These are phyloP conservation scores for Lepeophtheirus salmonis DNA, from an alignment of 1,140 invertebrate genomes.

Conservation along the genomic window DNA sequence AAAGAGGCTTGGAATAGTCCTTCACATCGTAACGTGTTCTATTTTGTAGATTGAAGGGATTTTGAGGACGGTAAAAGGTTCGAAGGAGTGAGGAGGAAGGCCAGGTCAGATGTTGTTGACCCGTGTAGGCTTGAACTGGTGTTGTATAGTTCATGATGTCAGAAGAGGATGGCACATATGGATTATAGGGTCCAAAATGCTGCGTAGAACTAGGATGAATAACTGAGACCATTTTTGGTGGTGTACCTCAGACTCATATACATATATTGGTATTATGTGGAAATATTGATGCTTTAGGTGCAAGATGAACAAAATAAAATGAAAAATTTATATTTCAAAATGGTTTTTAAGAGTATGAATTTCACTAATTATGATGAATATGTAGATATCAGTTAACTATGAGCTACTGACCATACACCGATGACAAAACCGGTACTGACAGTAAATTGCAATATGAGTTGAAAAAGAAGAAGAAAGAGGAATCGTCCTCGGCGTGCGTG, in stretches of 20 bases:
- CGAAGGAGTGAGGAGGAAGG: neutral
- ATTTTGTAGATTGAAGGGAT: neutral
- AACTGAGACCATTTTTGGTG: neutral
- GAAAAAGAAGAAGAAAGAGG: neutral
- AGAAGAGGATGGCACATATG: neutral
- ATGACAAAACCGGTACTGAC: neutral
- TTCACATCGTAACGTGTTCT: neutral
- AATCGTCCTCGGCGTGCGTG: neutral
- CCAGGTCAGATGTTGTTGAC: neutral
- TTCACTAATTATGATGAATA: no score
- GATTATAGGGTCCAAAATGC: neutral
- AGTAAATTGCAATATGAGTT: neutral
- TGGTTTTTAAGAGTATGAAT: no score
- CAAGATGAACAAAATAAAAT: no score
- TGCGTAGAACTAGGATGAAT: neutral
- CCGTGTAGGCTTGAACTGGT: no score
- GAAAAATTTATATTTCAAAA: no score
- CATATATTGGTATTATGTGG: no score
- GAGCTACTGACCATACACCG: no score
- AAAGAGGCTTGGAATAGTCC: slow-evolving; percentile 17
- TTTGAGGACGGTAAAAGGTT: neutral
- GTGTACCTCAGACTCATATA: no score
- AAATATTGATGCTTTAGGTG: no score
- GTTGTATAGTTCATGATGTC: neutral
- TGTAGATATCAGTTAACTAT: no score